Evolutionary conservation across 2,888 invertebrate species (phyloP).

Genomic region (Tenodera sinensis): DNA sequence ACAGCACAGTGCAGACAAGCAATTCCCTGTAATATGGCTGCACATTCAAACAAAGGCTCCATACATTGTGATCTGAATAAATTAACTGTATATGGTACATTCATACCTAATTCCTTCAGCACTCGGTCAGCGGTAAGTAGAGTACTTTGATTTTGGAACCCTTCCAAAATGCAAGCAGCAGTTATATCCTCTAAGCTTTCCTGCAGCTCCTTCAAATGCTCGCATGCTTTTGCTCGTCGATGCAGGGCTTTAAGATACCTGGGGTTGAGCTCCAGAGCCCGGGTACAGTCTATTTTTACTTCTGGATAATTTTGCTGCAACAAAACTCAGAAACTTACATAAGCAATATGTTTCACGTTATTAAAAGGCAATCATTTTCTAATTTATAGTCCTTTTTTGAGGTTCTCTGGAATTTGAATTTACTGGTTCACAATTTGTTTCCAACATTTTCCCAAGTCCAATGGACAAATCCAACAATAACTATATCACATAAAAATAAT

Average conservation of each 20-base stretch:
- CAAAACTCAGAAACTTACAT: background rate
- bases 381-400: no score
- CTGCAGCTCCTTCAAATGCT: slow-evolving; percentile 73
- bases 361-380: no score
- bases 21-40: no score
- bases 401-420: no score
- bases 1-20: no score
- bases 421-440: no score
- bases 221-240: slow-evolving; percentile 78
- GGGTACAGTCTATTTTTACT: slow-evolving; percentile 83
- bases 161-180: slow-evolving; percentile 86
- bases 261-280: slow-evolving; percentile 78
- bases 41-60: no score
- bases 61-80: background rate
- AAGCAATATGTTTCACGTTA: no score
- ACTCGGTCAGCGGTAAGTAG: slow-evolving; percentile 83
- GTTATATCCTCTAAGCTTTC: slow-evolving; percentile 89
- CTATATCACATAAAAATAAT: no score
- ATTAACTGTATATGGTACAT: background rate
- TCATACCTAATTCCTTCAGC: slow-evolving; percentile 71
- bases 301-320: slow-evolving; percentile 68
- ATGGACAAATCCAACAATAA: no score
- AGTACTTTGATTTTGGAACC: slow-evolving; percentile 77
- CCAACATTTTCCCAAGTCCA: no score
- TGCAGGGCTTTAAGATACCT: slow-evolving; percentile 85